Base-by-base conservation (phyloP, 1,140 invertebrate genomes). In the Druon quercuslanigerum region DNA sequence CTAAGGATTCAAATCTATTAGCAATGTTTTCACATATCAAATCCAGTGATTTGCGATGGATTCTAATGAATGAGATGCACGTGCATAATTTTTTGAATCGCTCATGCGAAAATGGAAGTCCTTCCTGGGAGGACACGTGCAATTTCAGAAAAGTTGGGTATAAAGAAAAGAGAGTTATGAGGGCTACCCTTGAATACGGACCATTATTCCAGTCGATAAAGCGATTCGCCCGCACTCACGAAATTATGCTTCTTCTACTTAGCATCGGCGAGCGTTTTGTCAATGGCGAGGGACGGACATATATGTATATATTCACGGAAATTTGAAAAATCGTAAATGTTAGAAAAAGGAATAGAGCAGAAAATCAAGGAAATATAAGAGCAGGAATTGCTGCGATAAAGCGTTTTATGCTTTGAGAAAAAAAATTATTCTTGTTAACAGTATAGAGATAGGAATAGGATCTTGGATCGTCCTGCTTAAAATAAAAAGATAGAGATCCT, bases 201-300 rank as follows among this genome's bases (percentile, higher is more conserved):
- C 84, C 88, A 90, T 90, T 90, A 90, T 90, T 90, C 89, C 89
- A 79, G 82, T 78, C 87, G 86, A 90, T 90, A 90, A 90, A 90
- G 86, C 88, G 85, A 90, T 90, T 88, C 66, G 77, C 46, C 79
- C 79, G 86, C 83, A 86, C 88, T 88, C 84, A 85, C 81, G 82
- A 77, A 88, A 87, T 87, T 88, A 89, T 87, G 85, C 88, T 86
- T 82, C 81, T 83, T 73, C 87, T 89, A 87, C 87, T 89, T 89
- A 89, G 87, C 87, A 89, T 89, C 79, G 74, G 75, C 14, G 74
- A 66, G 71, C 76, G 76, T 80, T 76, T 76, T 71, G 79, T 72
- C 20, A 71, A 52, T 60, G 60, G 57, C 75, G 66, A 71, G 25
- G 25, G 17, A 51, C 54, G 57, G 19, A 71, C 72, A 77, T 75